These are phyloP conservation scores for Lochmaea crataegi DNA, from an alignment of 2,888 invertebrate species.

Conservation along the genomic window DNA sequence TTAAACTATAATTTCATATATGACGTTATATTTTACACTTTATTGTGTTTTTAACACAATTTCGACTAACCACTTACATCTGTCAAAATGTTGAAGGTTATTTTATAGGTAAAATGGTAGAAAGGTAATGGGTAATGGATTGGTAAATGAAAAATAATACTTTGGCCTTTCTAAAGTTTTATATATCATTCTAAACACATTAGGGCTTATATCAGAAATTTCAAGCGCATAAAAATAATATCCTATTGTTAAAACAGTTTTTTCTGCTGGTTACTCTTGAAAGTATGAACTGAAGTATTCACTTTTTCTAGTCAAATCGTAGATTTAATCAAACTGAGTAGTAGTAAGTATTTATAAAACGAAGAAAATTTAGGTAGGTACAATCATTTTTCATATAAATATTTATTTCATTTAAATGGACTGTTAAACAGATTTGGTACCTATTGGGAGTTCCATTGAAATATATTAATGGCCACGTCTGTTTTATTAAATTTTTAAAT, in stretches of 20 bases:
- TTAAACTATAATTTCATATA: not conserved
- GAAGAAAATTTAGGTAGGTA: constrained; percentile 26
- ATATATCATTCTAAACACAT: not conserved
- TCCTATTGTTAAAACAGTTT: constrained; percentile 20
- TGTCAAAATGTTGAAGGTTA: not conserved
- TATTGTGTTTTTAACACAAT: not conserved
- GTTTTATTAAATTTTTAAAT: not conserved
- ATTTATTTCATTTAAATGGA: constrained; percentile 40
- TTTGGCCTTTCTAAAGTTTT: constrained; percentile 8
- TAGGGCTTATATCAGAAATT: constrained; percentile 18
- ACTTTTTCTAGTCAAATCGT: constrained; percentile 39
- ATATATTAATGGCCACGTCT: not conserved
- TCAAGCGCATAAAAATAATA: constrained; percentile 13
- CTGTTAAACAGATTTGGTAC: constrained; percentile 33
- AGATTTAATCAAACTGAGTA: constrained; percentile 29
- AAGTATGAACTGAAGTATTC: constrained; percentile 27
- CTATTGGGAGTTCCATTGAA: not conserved
- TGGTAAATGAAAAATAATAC: not conserved
- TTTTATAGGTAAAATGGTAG: not conserved
- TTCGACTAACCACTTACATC: too few relatives aligned
- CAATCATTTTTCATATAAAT: constrained; percentile 37
- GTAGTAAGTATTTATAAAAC: constrained; percentile 31
- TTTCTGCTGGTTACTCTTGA: constrained; percentile 11
- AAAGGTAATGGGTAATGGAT: not conserved
- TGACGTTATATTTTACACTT: not conserved